phyloP scores from a whole-genome alignment of 1,140 invertebrate genomes.

The Pygmarrhopalites habei region DNA sequence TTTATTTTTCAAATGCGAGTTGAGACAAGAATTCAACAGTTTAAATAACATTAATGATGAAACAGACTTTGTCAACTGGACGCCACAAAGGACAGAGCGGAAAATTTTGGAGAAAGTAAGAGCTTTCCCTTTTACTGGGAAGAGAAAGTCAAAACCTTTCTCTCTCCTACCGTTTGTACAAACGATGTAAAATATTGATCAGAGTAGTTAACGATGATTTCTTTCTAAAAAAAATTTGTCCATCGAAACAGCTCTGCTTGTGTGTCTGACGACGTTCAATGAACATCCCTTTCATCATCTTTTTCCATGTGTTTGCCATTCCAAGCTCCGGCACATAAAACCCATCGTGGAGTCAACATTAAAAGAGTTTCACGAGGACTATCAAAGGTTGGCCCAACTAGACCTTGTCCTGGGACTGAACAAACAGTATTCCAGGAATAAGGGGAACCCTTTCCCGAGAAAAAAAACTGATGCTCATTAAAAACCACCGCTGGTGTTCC shows the following conservation, averaged over 20 bases:
- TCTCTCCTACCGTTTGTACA: too few species aligned
- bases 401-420: constrained; percentile 62
- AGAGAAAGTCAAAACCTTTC: too few species aligned
- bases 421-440: constrained; percentile 53
- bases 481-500: too few species aligned
- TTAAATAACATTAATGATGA: constrained; percentile 39
- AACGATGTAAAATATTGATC: too few species aligned
- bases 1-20: not conserved
- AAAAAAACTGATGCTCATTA: too few species aligned
- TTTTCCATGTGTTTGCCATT: constrained; percentile 72
- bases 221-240: too few species aligned
- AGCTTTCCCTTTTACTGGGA: too few species aligned
- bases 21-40: not conserved
- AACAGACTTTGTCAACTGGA: constrained; percentile 59
- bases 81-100: constrained; percentile 61
- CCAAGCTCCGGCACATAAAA: constrained; percentile 57
- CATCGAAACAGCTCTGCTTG: too few species aligned
- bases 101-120: constrained; percentile 45
- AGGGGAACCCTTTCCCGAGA: constrained; percentile 42
- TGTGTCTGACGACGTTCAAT: constrained; percentile 64
- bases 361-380: constrained; percentile 57
- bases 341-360: constrained; percentile 59
- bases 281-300: constrained; percentile 72
- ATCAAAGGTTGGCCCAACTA: constrained; percentile 46
- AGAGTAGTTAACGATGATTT: too few species aligned